Evolutionary conservation across 2,888 invertebrate species (phyloP), one percentile per base, ranked within the genome.

Genomic region (Heliconius charithonia): DNA sequence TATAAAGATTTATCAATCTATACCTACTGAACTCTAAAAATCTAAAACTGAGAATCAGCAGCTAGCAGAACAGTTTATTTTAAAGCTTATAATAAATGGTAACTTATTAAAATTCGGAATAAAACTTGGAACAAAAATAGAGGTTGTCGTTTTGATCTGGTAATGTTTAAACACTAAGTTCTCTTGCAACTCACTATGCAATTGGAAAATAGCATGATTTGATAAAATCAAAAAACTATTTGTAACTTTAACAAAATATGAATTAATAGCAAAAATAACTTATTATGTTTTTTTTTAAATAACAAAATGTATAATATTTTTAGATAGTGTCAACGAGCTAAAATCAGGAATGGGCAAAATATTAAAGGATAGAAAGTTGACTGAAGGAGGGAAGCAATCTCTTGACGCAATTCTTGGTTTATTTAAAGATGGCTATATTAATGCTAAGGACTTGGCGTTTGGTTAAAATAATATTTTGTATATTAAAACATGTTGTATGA

Each of bases 341-440:
- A 32, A 62, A 25, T 29, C 25, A n/a, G 79, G 75, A 51, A 25
- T 79, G 16, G n/a, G 22, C 0, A 75, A 79, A 79, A 29, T 75
- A 3, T 19, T 79, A n/a, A 27, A n/a, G 2, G 51, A 74, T 9
- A 27, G 19, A 29, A 67, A 25, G 51, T 2, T 63, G 12, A 2
- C 45, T 27, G 78, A 75, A 25, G 78, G 78, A 70, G 0, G 65
- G 3, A 45, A 41, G 6, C 71, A 79, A 16, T 72, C 75, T 1
- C 29, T 71, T 45, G 75, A 70, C 12, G 75, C 71, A 59, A 12
- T 79, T 19, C 2, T 66, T 13, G 71, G 66, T 59, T 16, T 79
- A 27, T 27, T 72, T 10, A 79, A 72, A 76, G 69, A 76, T n/a
- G 45, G 79, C 29, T 16, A 72, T 41, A 27, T n/a, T 19, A 56